Conservation (phyloP, 2,888 invertebrate species). For the Lottia gigantea region DNA sequence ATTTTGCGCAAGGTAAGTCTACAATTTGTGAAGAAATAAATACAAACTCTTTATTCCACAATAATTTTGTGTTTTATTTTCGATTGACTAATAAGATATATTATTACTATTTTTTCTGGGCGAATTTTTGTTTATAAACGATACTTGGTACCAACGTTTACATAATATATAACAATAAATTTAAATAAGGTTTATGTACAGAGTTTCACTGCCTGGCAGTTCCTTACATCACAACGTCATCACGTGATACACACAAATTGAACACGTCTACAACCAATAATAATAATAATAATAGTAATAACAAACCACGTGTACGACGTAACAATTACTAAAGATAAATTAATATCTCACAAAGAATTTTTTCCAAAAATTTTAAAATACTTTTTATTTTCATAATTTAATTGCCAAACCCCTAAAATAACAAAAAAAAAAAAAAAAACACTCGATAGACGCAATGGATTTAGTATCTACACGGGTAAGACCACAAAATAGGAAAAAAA, state of each 20-base stretch:
- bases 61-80: slow-evolving; percentile 6
- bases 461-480: too few relatives aligned
- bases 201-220: slow-evolving; percentile 7
- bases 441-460: too few relatives aligned
- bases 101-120: slow-evolving; percentile 3
- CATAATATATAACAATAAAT: background rate
- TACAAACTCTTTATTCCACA: background rate
- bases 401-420: too few relatives aligned
- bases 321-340: background rate
- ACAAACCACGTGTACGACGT: background rate
- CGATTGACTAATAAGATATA: background rate
- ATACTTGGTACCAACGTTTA: slow-evolving; percentile 3
- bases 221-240: background rate
- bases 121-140: background rate
- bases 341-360: too few relatives aligned
- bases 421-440: too few relatives aligned
- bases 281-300: background rate
- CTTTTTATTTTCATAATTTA: too few relatives aligned
- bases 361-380: too few relatives aligned
- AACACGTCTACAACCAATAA: slow-evolving; percentile 11
- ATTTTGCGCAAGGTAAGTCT: background rate
- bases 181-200: slow-evolving; percentile 4
- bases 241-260: slow-evolving; percentile 2
- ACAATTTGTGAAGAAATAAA: background rate
- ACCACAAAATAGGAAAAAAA: too few relatives aligned